Percentiles rank a stretch among this genome's conserved stretches.
These are phyloP conservation scores for Morpho achilles DNA, from an alignment of 2,888 invertebrate species.

Conservation along the genomic window DNA sequence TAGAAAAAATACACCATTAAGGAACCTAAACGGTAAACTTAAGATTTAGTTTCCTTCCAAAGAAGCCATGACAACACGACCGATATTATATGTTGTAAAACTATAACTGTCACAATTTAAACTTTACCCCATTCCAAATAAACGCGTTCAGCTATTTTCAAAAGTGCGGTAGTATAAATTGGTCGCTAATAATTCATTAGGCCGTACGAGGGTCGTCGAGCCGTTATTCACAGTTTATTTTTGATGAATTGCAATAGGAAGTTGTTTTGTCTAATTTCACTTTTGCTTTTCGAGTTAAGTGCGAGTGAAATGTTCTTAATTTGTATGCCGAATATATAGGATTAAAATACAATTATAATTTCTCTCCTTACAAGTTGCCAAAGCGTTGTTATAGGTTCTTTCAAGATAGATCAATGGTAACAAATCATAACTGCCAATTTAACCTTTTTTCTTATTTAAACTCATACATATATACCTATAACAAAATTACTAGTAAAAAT, in stretches of 20 bases:
- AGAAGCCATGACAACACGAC: slow-evolving; percentile 34
- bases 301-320: slow-evolving; percentile 1
- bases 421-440: too few relatives aligned
- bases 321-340: neutral
- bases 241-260: slow-evolving; percentile 55
- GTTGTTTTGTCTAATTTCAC: slow-evolving; percentile 36
- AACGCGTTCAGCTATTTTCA: neutral
- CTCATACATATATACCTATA: too few relatives aligned
- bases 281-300: slow-evolving; percentile 24
- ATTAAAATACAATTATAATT: too few relatives aligned
- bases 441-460: too few relatives aligned
- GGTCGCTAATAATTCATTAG: slow-evolving; percentile 39
- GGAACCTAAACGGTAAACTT: slow-evolving; percentile 66
- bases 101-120: slow-evolving; percentile 12
- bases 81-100: slow-evolving; percentile 11
- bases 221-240: slow-evolving; percentile 42
- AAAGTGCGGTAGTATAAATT: slow-evolving; percentile 11
- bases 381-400: too few relatives aligned
- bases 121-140: slow-evolving; percentile 12
- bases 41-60: slow-evolving; percentile 61
- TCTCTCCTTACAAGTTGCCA: too few relatives aligned
- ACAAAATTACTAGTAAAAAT: too few relatives aligned
- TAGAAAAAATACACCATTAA: slow-evolving; percentile 59
- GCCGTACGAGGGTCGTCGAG: slow-evolving; percentile 31
- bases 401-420: too few relatives aligned